Percentiles rank a stretch among this genome's conserved stretches.
These are phyloP conservation scores for Troglohyphantes excavatus DNA, from an alignment of 2,888 invertebrate genomes.

Conservation along the genomic window DNA sequence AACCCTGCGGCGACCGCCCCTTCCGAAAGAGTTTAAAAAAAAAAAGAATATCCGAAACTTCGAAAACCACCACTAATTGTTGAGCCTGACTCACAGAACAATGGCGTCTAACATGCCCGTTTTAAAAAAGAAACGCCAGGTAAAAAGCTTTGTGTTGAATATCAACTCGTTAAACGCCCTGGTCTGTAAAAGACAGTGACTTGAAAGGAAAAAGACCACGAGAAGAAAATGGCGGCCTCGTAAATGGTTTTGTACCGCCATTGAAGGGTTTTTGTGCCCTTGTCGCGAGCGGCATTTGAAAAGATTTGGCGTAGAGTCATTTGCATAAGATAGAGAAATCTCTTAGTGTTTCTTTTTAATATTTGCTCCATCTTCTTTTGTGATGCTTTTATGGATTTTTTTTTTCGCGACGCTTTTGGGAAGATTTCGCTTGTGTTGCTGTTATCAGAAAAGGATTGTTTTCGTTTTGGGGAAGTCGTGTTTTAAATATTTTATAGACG, in stretches of 20 bases:
- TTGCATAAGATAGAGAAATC: conserved; percentile 47
- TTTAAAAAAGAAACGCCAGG: conserved; percentile 1
- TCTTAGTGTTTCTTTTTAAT: conserved; percentile 4
- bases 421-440: too few species aligned
- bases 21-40: too few species aligned
- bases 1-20: too few species aligned
- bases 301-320: conserved; percentile 40
- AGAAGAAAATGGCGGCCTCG: conserved; percentile 19
- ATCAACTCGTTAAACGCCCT: conserved; percentile 58
- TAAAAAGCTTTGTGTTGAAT: conserved; percentile 37
- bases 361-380: not conserved
- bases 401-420: too few species aligned
- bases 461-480: too few species aligned
- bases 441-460: too few species aligned
- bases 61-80: conserved; percentile 10
- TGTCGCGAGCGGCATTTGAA: conserved; percentile 41
- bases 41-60: too few species aligned
- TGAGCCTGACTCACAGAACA: conserved; percentile 47
- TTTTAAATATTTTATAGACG: too few species aligned
- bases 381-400: not conserved
- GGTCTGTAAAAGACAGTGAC: conserved; percentile 48
- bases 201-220: not conserved
- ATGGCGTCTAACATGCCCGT: conserved; percentile 22
- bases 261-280: conserved; percentile 32
- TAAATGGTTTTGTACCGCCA: conserved; percentile 51